Evolutionary conservation across 2,113 vertebrate genomes (phyloP).

Genomic region (Riparia riparia): DNA sequence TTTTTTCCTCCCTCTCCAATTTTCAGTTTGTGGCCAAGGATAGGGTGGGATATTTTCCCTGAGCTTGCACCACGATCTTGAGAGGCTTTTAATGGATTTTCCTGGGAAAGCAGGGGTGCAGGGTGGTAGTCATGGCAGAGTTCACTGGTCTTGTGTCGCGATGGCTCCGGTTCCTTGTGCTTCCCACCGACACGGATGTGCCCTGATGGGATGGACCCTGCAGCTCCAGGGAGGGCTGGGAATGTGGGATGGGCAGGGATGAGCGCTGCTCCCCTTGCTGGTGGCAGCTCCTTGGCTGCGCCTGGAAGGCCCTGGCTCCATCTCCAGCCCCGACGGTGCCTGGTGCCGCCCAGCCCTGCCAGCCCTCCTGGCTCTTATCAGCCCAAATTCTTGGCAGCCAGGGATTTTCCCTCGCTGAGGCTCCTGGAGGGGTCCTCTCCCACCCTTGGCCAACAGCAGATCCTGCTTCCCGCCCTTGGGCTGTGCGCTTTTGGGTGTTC

Average conservation of each 20-base stretch:
- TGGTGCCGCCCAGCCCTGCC: not conserved
- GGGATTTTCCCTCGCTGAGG: not conserved
- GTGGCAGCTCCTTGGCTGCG: not conserved
- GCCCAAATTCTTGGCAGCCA: not conserved
- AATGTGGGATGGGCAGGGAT: not conserved
- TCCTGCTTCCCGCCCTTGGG: not conserved
- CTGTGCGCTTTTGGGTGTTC: not conserved
- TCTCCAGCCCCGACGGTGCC: not conserved
- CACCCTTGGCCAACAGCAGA: not conserved
- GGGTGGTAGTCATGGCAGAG: not conserved
- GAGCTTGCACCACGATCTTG: accelerated
- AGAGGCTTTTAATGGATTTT: not conserved
- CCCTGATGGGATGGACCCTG: not conserved
- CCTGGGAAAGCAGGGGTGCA: accelerated
- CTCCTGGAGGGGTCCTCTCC: not conserved
- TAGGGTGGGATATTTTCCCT: not conserved
- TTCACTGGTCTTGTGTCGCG: accelerated
- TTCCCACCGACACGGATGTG: accelerated
- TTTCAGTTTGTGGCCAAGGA: not conserved
- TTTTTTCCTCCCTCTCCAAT: not conserved
- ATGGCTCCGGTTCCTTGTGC: not conserved
- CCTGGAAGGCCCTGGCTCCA: not conserved
- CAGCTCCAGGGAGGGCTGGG: not conserved
- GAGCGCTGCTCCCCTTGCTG: not conserved
- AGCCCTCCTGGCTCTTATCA: not conserved